Conservation (phyloP, 1,140 invertebrate genomes). For the Spodoptera litura region DNA sequence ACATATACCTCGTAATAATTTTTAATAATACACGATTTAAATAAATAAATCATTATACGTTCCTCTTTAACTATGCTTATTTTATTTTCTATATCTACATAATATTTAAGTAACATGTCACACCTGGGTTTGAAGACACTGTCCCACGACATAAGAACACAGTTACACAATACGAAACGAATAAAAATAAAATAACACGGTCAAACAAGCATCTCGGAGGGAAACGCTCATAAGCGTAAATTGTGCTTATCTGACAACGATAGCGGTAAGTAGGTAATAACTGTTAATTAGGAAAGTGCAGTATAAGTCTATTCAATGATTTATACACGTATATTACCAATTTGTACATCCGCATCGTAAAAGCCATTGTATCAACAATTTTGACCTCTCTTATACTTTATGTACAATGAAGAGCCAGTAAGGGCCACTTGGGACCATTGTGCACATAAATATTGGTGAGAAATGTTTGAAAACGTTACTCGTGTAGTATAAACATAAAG, state of each 20-base stretch:
- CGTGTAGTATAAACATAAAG: not conserved
- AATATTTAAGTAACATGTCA: not conserved
- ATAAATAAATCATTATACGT: no score
- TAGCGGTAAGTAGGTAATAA: constrained; percentile 16
- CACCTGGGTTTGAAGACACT: not conserved
- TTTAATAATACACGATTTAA: no score
- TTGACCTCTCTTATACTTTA: constrained; percentile 23
- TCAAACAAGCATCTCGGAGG: not conserved
- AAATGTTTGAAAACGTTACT: not conserved
- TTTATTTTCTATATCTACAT: not conserved
- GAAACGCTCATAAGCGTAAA: constrained; percentile 22
- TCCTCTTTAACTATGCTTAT: no score
- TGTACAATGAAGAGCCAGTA: constrained; percentile 8
- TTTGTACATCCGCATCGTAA: constrained; percentile 38
- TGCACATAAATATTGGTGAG: constrained; percentile 3
- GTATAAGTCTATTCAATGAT: constrained; percentile 10
- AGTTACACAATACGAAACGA: not conserved
- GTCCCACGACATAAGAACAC: not conserved
- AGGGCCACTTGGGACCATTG: not conserved
- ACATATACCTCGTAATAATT: no score
- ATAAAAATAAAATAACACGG: constrained; percentile 22
- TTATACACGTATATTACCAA: constrained; percentile 3
- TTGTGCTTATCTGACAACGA: constrained; percentile 26
- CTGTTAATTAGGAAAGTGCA: constrained; percentile 32
- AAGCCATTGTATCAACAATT: constrained; percentile 23